Base-by-base conservation (phyloP, 2,888 invertebrate genomes). In the Lithophane semibrunnea region DNA sequence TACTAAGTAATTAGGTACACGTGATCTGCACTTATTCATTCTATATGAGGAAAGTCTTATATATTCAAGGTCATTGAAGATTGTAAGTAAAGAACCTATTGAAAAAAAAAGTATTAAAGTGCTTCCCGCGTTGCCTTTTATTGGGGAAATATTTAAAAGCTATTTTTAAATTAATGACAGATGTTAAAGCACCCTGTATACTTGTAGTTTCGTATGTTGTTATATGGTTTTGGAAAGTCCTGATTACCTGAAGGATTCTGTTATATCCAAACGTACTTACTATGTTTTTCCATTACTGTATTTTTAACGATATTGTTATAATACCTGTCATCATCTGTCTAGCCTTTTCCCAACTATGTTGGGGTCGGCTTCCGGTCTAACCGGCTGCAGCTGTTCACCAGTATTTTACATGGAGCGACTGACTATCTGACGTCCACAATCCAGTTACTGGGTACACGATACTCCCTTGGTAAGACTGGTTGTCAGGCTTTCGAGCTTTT, bases 1-100 rank as follows among this genome's bases (percentile, higher is more conserved):
- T 82, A 82, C 68, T 80, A 47, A 44, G 56, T 74, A 72, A 82
- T 79, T 75, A 75, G 24, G 7, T 72, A 79, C 82, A 88, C 85
- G 83, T 88, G 83, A 86, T 81, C 29, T 13, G 58, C 12, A 71
- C 63, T 63, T 47, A 70, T 67, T 70, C 58, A 70, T 83, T 2
- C 3, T 66, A 47, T 12, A 56, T 60, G 65, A 67, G 63, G 61
- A 67, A 63, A 72, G 69, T 66, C 13, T n/a, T 2, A 16, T 29
- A 16, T 29, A 37, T 56, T 64, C 66, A 83, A 79, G 84, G 68
- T 74, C 64, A 12, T n/a, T n/a, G 42, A 10, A n/a, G 7, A 64
- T 16, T n/a, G 67, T 29, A 42, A 13, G 2, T 2, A 52, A 49
- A 52, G 18, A n/a, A n/a, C n/a, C n/a, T 52, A 21, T 21, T 52